Conservation (phyloP, 2,888 invertebrate genomes). For the Horisme vitalbata region DNA sequence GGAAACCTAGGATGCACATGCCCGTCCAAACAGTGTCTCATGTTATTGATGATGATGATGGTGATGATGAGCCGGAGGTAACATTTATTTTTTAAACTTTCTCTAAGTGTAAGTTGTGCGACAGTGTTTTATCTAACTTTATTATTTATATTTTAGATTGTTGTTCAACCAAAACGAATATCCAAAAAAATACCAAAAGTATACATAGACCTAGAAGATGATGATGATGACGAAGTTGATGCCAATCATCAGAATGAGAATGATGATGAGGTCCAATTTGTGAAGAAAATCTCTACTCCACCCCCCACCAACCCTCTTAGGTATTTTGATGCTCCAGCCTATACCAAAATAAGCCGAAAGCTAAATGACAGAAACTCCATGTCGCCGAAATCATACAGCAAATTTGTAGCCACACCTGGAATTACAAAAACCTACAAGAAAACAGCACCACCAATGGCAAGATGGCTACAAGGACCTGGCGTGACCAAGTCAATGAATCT, state of each 20-base stretch:
- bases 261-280: conserved; percentile 68
- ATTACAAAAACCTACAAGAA: conserved; percentile 68
- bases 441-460: conserved; percentile 51
- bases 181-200: conserved; percentile 55
- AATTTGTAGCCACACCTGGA: conserved; percentile 64
- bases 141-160: conserved; percentile 59
- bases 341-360: conserved; percentile 56
- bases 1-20: conserved; percentile 59
- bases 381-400: conserved; percentile 59
- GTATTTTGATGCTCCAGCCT: conserved; percentile 52
- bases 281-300: conserved; percentile 60
- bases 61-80: conserved; percentile 62
- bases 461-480: conserved; percentile 54
- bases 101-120: too few relatives aligned
- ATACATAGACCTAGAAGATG: conserved; percentile 61
- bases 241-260: conserved; percentile 43
- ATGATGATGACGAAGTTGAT: conserved; percentile 52
- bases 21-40: conserved; percentile 57
- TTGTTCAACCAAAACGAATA: conserved; percentile 55
- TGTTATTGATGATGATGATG: conserved; percentile 61
- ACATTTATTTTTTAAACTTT: not conserved
- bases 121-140: too few relatives aligned
- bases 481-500: conserved; percentile 50
- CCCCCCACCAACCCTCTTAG: conserved; percentile 57
- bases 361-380: conserved; percentile 48